Evolutionary conservation across 2,888 invertebrate species (phyloP), one percentile per base, ranked within the genome.

Genomic region (Ypsolopha sequella): DNA sequence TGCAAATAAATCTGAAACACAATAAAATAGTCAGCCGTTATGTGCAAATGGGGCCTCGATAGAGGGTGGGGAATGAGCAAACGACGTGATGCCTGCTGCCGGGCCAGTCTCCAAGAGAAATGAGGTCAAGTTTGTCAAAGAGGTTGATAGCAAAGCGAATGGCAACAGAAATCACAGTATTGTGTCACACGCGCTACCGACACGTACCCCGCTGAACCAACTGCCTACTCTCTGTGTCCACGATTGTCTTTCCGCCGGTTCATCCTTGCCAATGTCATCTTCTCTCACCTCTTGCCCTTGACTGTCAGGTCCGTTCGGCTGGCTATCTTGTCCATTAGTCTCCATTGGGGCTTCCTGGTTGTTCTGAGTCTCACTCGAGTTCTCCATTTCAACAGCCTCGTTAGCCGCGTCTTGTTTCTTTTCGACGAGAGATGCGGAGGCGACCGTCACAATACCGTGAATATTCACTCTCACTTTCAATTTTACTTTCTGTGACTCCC

Each of bases 381-480:
- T 81, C 58, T 84, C 82, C 73, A 86, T 84, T 52, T 85, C 82
- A 54, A 78, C 75, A 56, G 61, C 77, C 56, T 82, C 84, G 66
- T 58, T 84, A 48, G 73, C 58, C 6, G 74, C 66, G 41, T 88
- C 82, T 55, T 88, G 91, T 65, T 91, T 92, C 67, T 93, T 93
- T 67, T 95, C 94, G 41, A 93, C 90, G 52, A 96, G 84, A 0
- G 94, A 92, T 6, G 99, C 99, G 51, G 94, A 94, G 9, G 93
- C 91, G 33, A 99, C 91, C 9, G 91, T 90, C 68, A 99, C 92
- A 55, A 98, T 92, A 50, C 99, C 99, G 75, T 99, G 94, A 49
- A 95, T 89, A 86, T 98, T 98, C 51, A 99, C 90, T 62, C 98
- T 91, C 6, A 97, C 96, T 87, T 98, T 99, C 6, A 99, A 93